These are phyloP conservation scores for Gymnocypris eckloni DNA, from an alignment of 2,797 vertebrate species.

Conservation along the genomic window DNA sequence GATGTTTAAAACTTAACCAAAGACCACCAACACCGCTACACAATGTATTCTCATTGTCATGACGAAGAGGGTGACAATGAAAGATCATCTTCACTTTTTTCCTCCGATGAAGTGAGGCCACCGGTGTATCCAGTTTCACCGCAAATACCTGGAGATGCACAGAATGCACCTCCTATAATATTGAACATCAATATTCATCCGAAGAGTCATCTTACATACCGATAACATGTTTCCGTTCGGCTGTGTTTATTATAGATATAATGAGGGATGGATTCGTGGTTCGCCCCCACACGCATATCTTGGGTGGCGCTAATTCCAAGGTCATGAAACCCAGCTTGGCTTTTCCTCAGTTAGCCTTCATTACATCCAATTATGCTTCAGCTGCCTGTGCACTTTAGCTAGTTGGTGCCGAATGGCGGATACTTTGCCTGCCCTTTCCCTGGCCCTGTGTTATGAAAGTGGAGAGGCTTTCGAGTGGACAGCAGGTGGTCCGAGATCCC, in stretches of 20 bases:
- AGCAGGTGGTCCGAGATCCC: slow-evolving; percentile 59
- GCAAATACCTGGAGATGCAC: slow-evolving; percentile 21
- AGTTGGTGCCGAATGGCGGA: slow-evolving; percentile 73
- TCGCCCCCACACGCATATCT: slow-evolving; percentile 64
- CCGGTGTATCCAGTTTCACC: slow-evolving; percentile 29
- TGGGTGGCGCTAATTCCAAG: slow-evolving; percentile 72
- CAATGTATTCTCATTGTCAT: slow-evolving; percentile 34
- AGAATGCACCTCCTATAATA: slow-evolving; percentile 22
- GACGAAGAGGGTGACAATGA: slow-evolving; percentile 54
- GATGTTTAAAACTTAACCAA: not conserved
- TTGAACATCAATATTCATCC: slow-evolving; percentile 11
- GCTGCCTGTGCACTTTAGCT: slow-evolving; percentile 75
- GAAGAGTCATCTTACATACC: slow-evolving; percentile 19
- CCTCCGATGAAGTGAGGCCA: slow-evolving; percentile 13
- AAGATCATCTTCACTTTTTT: slow-evolving; percentile 30
- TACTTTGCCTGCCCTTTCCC: slow-evolving; percentile 73
- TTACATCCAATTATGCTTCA: slow-evolving; percentile 83
- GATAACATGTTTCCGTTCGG: slow-evolving; percentile 43
- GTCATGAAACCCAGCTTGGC: slow-evolving; percentile 77
- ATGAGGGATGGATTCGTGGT: slow-evolving; percentile 35
- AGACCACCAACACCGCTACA: slow-evolving; percentile 37
- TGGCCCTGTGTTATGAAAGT: slow-evolving; percentile 80
- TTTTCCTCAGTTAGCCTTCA: slow-evolving; percentile 84
- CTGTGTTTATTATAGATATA: slow-evolving; percentile 50
- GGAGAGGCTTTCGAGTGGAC: slow-evolving; percentile 72